phyloP scores from a whole-genome alignment of 2,888 invertebrate genomes.

The Nomada fabriciana region DNA sequence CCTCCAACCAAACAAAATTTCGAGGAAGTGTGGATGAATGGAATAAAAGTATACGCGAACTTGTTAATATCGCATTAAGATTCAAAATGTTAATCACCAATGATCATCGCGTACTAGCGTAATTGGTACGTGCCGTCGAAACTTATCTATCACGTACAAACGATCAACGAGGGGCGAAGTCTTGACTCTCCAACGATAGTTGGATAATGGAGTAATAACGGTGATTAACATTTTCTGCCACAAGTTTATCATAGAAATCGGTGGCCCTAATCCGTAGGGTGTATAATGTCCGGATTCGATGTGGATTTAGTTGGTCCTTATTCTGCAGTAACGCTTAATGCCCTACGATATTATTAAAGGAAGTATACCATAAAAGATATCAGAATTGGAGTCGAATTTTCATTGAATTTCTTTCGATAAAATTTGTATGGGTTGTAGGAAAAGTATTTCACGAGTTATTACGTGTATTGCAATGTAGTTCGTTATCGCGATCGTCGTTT shows the following conservation, averaged over 20 bases:
- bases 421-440: neutral
- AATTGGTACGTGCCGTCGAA: conserved; percentile 38
- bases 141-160: conserved; percentile 19
- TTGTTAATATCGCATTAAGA: neutral
- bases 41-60: neutral
- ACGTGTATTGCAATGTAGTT: neutral
- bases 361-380: neutral
- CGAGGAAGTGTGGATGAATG: neutral
- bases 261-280: neutral
- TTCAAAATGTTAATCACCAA: conserved; percentile 4
- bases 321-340: neutral
- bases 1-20: neutral
- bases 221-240: conserved; percentile 52
- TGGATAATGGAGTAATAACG: conserved; percentile 53
- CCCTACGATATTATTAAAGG: neutral
- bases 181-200: conserved; percentile 32
- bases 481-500: neutral
- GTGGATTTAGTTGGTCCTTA: conserved; percentile 18
- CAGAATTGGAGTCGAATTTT: neutral
- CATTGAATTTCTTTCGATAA: neutral
- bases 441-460: neutral
- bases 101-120: conserved; percentile 1
- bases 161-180: conserved; percentile 1
- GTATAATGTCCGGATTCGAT: conserved; percentile 20
- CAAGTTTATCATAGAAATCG: conserved; percentile 39